phyloP scores from a whole-genome alignment of 2,113 vertebrate species.

The Brachionichthys hirsutus region DNA sequence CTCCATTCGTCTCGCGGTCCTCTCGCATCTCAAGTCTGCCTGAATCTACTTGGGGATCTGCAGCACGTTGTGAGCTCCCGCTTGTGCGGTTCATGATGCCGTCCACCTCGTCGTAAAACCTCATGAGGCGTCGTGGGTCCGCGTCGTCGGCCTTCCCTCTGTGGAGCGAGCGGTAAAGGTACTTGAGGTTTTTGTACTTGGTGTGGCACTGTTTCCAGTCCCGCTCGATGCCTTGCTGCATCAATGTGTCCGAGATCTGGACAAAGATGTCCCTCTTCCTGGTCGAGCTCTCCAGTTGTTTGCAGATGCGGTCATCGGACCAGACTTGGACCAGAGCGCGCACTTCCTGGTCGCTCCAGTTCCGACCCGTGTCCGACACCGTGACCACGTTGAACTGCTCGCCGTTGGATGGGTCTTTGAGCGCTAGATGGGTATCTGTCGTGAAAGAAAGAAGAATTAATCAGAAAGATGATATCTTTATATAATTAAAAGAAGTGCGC shows the following conservation, averaged over 20 bases:
- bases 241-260: constrained; percentile 83
- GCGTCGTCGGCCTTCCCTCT: constrained; percentile 78
- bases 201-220: constrained; percentile 90
- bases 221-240: constrained; percentile 83
- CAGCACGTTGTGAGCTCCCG: constrained; percentile 10
- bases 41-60: constrained; percentile 23
- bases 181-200: constrained; percentile 92
- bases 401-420: constrained; percentile 41
- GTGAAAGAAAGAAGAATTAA: background rate
- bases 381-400: constrained; percentile 81
- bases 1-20: constrained; percentile 26
- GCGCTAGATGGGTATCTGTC: constrained; percentile 22
- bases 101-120: constrained; percentile 88
- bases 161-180: constrained; percentile 84
- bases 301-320: constrained; percentile 83
- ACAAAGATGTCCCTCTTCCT: constrained; percentile 89
- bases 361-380: constrained; percentile 80
- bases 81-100: constrained; percentile 76
- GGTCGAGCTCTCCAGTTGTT: constrained; percentile 84
- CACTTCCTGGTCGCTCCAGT: constrained; percentile 89
- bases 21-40: background rate
- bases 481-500: no score
- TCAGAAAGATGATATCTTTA: no score
- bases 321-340: constrained; percentile 82
- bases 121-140: constrained; percentile 81